These are phyloP conservation scores for Gryllus longicercus DNA, from an alignment of 2,888 invertebrate species.

Conservation along the genomic window DNA sequence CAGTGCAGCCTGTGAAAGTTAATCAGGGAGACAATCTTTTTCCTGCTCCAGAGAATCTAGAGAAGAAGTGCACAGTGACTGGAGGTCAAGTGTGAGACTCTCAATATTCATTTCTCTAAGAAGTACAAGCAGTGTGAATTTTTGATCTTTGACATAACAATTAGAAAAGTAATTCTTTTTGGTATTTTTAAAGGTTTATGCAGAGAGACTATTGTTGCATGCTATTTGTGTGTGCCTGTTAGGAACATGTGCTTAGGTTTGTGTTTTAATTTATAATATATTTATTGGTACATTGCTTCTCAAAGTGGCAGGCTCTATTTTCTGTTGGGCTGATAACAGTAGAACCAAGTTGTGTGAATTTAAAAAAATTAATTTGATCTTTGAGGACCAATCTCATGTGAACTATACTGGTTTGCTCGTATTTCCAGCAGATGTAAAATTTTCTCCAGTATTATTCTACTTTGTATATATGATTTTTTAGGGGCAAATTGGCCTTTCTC, in stretches of 20 bases:
- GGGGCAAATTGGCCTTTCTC: background rate
- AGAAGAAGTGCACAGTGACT: slow-evolving; percentile 34
- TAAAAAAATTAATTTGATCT: background rate
- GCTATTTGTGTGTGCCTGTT: slow-evolving; percentile 3
- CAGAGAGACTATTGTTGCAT: background rate
- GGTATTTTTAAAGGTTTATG: slow-evolving; percentile 11
- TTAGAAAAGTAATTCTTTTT: background rate
- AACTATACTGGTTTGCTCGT: background rate
- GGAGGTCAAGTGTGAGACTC: slow-evolving; percentile 26
- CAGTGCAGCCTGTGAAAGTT: slow-evolving; percentile 24
- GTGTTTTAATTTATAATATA: background rate
- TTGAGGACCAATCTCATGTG: background rate
- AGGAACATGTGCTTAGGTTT: background rate
- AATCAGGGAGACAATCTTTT: slow-evolving; percentile 25
- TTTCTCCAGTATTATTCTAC: background rate
- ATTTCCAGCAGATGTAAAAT: background rate
- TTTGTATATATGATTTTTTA: background rate
- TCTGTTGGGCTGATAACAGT: background rate
- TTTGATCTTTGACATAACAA: no score
- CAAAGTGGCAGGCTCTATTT: background rate
- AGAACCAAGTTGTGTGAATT: background rate
- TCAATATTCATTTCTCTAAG: no score
- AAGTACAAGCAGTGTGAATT: no score
- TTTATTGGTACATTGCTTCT: slow-evolving; percentile 17
- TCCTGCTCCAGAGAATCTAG: slow-evolving; percentile 31